Percentiles rank a stretch among this genome's conserved stretches.
These are phyloP conservation scores for Phainopepla nitens DNA, from an alignment of 2,113 vertebrate genomes.

Conservation along the genomic window DNA sequence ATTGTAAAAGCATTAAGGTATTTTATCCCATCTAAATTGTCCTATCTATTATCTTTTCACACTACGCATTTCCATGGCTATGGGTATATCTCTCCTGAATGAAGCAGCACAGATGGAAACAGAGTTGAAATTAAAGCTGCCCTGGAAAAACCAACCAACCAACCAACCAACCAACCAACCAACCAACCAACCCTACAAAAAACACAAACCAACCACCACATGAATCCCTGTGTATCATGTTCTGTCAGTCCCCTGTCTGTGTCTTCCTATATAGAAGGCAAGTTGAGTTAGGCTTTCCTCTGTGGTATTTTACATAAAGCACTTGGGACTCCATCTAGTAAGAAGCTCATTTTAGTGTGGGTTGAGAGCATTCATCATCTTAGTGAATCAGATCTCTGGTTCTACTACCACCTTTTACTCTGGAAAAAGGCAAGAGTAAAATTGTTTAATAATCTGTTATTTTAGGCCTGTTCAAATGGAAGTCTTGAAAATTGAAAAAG, in stretches of 20 bases:
- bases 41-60: background rate
- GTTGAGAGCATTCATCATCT: background rate
- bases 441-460: background rate
- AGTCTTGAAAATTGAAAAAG: background rate
- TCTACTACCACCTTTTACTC: background rate
- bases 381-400: background rate
- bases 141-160: background rate
- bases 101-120: background rate
- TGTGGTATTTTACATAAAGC: background rate
- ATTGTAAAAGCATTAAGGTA: background rate
- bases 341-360: background rate
- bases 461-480: constrained; percentile 35
- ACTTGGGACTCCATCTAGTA: background rate
- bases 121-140: background rate
- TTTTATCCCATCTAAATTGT: background rate
- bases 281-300: background rate
- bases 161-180: too few species aligned
- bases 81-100: background rate
- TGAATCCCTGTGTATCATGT: background rate
- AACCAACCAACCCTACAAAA: too few species aligned
- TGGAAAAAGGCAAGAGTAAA: background rate
- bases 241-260: background rate
- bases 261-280: background rate
- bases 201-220: background rate
- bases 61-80: background rate